These are phyloP conservation scores for Chrysolophus pictus DNA, from an alignment of 2,797 vertebrate genomes.

Conservation along the genomic window DNA sequence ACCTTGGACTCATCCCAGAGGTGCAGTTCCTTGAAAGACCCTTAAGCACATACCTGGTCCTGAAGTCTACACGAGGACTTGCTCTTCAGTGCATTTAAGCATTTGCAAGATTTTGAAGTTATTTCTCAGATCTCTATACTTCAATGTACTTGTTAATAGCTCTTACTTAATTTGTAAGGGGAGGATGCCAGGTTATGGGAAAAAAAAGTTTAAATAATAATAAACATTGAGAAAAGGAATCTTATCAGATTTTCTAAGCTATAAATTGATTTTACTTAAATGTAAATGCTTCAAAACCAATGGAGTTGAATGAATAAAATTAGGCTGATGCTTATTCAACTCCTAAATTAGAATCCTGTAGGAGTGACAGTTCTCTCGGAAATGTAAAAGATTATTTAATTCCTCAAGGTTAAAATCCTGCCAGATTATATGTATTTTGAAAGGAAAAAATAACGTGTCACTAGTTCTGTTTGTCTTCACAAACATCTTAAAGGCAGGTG, in stretches of 20 bases:
- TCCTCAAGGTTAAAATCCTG: not conserved
- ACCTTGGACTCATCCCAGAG: not conserved
- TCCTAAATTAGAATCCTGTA: not conserved
- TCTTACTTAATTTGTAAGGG: not conserved
- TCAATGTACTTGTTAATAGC: not conserved
- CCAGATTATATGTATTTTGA: not conserved
- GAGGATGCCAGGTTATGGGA: not conserved
- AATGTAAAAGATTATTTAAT: not conserved
- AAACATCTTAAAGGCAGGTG: not conserved
- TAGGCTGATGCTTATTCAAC: not conserved
- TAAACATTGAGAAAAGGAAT: not conserved
- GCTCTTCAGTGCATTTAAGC: not conserved
- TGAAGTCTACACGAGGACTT: not conserved
- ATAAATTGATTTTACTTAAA: not conserved
- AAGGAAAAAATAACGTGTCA: not conserved
- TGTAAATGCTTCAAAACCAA: not conserved
- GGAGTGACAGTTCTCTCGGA: not conserved
- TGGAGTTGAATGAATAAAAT: not conserved
- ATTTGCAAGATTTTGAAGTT: not conserved
- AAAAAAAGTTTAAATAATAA: not conserved
- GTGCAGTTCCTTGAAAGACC: not conserved
- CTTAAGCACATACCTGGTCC: not conserved
- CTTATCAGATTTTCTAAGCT: not conserved
- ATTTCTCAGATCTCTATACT: not conserved
- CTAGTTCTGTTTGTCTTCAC: not conserved